phyloP scores from a whole-genome alignment of 1,140 invertebrate species.

The Drosophila quadrilineata region DNA sequence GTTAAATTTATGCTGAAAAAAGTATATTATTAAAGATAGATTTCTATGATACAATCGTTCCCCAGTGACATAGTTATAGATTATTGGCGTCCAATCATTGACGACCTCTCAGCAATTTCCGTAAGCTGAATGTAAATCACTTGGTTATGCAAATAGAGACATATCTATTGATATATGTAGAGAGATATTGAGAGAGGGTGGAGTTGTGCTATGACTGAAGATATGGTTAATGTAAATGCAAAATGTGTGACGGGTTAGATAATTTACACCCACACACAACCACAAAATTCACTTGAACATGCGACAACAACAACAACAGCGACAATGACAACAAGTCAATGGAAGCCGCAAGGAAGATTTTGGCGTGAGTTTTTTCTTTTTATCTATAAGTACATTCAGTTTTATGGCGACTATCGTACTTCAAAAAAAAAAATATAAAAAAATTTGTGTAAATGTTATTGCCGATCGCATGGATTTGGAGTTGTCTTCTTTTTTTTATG shows the following conservation, averaged over 20 bases:
- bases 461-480: slow-evolving; percentile 8
- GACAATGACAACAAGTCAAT: neutral
- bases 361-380: slow-evolving; percentile 37
- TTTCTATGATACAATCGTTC: neutral
- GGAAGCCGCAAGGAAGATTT: slow-evolving; percentile 54
- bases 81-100: neutral
- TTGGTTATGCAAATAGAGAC: slow-evolving; percentile 61
- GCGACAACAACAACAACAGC: slow-evolving; percentile 1
- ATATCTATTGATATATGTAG: slow-evolving; percentile 7
- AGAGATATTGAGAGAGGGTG: slow-evolving; percentile 24
- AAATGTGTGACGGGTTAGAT: slow-evolving; percentile 45
- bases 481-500: slow-evolving; percentile 34
- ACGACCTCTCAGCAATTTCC: slow-evolving; percentile 13
- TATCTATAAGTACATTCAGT: neutral
- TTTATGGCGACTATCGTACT: slow-evolving; percentile 60
- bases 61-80: slow-evolving; percentile 50
- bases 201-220: too few species aligned
- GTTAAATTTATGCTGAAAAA: too few species aligned
- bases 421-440: slow-evolving; percentile 51
- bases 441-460: slow-evolving; percentile 30
- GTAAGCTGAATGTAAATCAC: slow-evolving; percentile 56
- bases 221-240: neutral
- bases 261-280: slow-evolving; percentile 49
- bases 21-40: neutral
- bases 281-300: slow-evolving; percentile 69